These are phyloP conservation scores for Pseudochaenichthys georgianus DNA, from an alignment of 2,797 vertebrate genomes.

Conservation along the genomic window DNA sequence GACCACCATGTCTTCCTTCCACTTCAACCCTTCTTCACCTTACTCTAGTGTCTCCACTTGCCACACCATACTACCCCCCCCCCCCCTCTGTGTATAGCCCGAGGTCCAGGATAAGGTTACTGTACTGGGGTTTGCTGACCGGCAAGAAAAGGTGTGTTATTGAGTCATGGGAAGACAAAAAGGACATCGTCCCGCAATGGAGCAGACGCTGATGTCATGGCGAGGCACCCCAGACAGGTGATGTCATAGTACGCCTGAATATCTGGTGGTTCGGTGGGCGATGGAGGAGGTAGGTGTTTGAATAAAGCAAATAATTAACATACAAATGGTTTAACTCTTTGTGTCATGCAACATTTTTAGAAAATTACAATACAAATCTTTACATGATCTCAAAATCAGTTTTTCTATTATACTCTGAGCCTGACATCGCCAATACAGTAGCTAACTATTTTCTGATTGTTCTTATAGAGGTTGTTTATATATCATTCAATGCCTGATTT, in stretches of 20 bases:
- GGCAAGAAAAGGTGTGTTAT: slow-evolving; percentile 39
- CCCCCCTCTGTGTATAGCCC: slow-evolving; percentile 19
- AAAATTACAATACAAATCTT: too few species aligned
- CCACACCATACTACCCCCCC: slow-evolving; percentile 6
- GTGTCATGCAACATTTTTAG: too few species aligned
- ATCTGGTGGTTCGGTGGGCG: slow-evolving; percentile 21
- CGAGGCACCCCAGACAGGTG: slow-evolving; percentile 56
- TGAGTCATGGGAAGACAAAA: slow-evolving; percentile 49
- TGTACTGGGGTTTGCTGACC: slow-evolving; percentile 39
- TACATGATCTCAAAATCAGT: too few species aligned
- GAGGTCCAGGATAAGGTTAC: slow-evolving; percentile 48
- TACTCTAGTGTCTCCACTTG: slow-evolving; percentile 21
- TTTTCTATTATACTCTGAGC: too few species aligned
- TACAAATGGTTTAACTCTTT: too few species aligned
- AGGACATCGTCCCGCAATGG: slow-evolving; percentile 39
- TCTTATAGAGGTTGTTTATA: too few species aligned
- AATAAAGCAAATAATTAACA: slow-evolving; percentile 19
- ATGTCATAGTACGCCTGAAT: slow-evolving; percentile 62
- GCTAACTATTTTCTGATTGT: too few species aligned
- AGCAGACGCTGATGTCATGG: slow-evolving; percentile 73
- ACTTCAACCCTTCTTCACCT: slow-evolving; percentile 34
- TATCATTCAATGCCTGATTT: too few species aligned
- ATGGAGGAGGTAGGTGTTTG: background rate
- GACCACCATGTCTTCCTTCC: slow-evolving; percentile 21
- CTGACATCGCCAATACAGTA: too few species aligned